A percentile compares a stretch with the other conserved stretches of the same genome.
Conservation (phyloP, 2,888 invertebrate genomes). For the Tipula confusa region DNA sequence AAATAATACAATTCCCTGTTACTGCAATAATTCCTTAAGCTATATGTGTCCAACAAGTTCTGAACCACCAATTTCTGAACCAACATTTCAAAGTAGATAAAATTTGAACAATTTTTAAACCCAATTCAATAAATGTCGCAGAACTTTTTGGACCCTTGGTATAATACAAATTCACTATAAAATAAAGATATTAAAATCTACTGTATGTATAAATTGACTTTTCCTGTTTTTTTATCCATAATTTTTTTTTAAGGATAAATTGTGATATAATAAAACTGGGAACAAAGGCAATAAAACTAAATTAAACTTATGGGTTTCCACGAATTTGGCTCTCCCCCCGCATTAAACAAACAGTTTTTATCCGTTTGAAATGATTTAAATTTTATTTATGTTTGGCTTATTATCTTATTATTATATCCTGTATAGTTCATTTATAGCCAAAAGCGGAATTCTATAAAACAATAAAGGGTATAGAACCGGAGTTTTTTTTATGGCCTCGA, state of each 20-base stretch:
- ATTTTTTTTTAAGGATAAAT: slow-evolving; percentile 20
- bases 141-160: too few relatives aligned
- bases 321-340: neutral
- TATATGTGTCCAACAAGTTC: too few relatives aligned
- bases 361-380: neutral
- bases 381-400: neutral
- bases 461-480: too few relatives aligned
- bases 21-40: neutral
- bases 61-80: too few relatives aligned
- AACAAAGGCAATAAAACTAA: slow-evolving; percentile 5
- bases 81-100: too few relatives aligned
- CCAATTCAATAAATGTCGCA: too few relatives aligned
- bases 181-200: slow-evolving; percentile 12
- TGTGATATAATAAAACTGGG: neutral
- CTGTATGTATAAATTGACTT: neutral
- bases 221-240: neutral
- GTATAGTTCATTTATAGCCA: too few relatives aligned
- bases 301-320: neutral
- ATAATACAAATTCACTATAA: neutral
- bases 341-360: neutral
- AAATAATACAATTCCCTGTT: neutral
- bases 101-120: too few relatives aligned
- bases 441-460: too few relatives aligned
- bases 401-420: too few relatives aligned
- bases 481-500: too few relatives aligned